These are phyloP conservation scores for Gastrophryne carolinensis DNA, from an alignment of 2,797 vertebrate genomes.

Conservation along the genomic window DNA sequence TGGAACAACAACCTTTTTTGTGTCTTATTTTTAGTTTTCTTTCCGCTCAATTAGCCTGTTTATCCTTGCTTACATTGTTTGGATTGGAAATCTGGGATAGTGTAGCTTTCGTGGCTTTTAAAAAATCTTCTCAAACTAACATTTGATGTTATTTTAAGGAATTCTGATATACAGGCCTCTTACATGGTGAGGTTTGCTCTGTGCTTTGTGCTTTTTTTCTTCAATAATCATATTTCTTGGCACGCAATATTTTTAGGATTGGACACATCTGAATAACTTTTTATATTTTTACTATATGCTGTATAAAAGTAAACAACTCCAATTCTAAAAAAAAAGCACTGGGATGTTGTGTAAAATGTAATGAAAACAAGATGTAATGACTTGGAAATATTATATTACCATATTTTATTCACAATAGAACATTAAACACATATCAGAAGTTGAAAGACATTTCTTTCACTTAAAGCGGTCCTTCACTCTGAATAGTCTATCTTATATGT, in stretches of 20 bases:
- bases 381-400: too few relatives aligned
- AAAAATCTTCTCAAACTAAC: background rate
- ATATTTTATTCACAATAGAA: too few relatives aligned
- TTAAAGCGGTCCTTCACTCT: too few relatives aligned
- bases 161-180: background rate
- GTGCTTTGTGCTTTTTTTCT: background rate
- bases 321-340: too few relatives aligned
- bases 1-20: constrained; percentile 15
- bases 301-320: too few relatives aligned
- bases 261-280: too few relatives aligned
- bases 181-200: background rate
- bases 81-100: constrained; percentile 7
- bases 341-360: too few relatives aligned
- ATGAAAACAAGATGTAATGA: too few relatives aligned
- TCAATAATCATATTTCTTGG: background rate
- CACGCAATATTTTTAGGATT: background rate
- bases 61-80: background rate
- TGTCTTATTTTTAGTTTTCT: constrained; percentile 25
- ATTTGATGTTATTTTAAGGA: constrained; percentile 27
- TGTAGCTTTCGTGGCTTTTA: background rate
- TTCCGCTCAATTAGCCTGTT: background rate
- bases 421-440: too few relatives aligned
- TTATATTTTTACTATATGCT: too few relatives aligned
- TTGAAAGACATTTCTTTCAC: too few relatives aligned
- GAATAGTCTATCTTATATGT: too few relatives aligned